These are phyloP conservation scores for Chrysotoxum bicinctum DNA, from an alignment of 2,888 invertebrate genomes.

Conservation along the genomic window DNA sequence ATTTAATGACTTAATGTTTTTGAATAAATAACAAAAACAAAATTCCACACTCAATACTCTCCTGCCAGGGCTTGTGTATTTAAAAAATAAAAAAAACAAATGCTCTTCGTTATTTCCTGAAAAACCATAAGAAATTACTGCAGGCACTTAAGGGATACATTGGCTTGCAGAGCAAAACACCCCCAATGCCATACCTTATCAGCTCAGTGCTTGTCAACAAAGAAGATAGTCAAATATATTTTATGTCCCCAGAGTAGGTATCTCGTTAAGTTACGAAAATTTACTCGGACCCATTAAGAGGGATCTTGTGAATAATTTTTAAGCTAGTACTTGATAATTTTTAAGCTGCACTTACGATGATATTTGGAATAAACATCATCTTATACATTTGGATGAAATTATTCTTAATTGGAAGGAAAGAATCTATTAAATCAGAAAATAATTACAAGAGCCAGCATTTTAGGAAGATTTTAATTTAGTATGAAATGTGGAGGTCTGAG, in stretches of 20 bases:
- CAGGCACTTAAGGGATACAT: slow-evolving; percentile 62
- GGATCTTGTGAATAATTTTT: slow-evolving; percentile 58
- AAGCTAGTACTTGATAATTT: slow-evolving; percentile 32
- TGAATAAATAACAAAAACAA: slow-evolving; percentile 34
- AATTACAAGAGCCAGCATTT: neutral
- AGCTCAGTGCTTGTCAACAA: slow-evolving; percentile 1
- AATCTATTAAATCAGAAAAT: neutral
- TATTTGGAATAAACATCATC: neutral
- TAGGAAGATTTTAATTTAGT: too few relatives aligned
- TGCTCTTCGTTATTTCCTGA: slow-evolving; percentile 3
- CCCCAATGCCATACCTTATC: neutral
- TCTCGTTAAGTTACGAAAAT: slow-evolving; percentile 53
- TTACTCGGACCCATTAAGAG: slow-evolving; percentile 62
- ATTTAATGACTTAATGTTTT: slow-evolving; percentile 20
- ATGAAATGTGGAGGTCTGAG: too few relatives aligned
- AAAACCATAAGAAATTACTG: slow-evolving; percentile 63
- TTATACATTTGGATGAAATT: neutral
- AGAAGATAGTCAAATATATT: slow-evolving; percentile 9
- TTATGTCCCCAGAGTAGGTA: slow-evolving; percentile 4
- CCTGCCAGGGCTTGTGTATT: slow-evolving; percentile 39
- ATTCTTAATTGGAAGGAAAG: neutral
- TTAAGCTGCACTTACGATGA: slow-evolving; percentile 29
- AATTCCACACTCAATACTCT: slow-evolving; percentile 23
- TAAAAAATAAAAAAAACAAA: slow-evolving; percentile 51
- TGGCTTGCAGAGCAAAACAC: slow-evolving; percentile 17